A percentile compares a stretch with the other conserved stretches of the same genome.
phyloP scores from a whole-genome alignment of 2,888 invertebrate genomes.

The Callosobruchus maculatus region DNA sequence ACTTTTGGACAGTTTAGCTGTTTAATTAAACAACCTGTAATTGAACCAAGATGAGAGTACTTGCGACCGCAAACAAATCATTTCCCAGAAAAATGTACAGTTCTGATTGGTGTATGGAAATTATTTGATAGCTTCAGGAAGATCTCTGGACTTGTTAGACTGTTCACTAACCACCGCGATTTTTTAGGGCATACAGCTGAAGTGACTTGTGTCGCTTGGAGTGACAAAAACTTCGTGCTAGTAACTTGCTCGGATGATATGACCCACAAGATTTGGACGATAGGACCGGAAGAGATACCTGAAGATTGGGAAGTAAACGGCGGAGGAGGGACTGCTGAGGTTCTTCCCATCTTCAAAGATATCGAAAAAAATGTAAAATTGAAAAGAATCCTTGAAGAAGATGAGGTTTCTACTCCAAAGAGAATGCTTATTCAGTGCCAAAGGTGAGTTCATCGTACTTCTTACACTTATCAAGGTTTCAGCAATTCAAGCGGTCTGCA shows the following conservation, averaged over 20 bases:
- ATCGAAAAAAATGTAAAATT: not conserved
- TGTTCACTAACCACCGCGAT: no score
- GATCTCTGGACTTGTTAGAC: no score
- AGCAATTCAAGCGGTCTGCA: no score
- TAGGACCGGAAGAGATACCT: constrained; percentile 54
- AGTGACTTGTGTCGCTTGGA: constrained; percentile 86
- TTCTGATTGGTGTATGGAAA: no score
- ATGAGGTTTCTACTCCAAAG: constrained; percentile 21
- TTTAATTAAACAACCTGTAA: no score
- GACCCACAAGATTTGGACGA: constrained; percentile 71
- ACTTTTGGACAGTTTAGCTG: no score
- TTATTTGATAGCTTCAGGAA: no score
- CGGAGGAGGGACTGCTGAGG: constrained; percentile 32
- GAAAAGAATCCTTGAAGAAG: constrained; percentile 1
- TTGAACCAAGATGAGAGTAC: no score
- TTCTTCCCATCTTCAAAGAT: constrained; percentile 25
- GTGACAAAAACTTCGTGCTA: constrained; percentile 57
- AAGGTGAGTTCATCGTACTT: constrained; percentile 5
- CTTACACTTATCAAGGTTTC: no score
- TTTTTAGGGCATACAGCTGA: constrained; percentile 72
- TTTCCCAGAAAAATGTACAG: no score
- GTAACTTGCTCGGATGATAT: constrained; percentile 85
- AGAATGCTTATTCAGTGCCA: constrained; percentile 27
- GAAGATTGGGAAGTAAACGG: constrained; percentile 37
- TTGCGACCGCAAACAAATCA: no score